Percentiles rank a stretch among this genome's conserved stretches.
These are phyloP conservation scores for Lophotriccus pileatus DNA, from an alignment of 2,797 vertebrate species.

Conservation along the genomic window DNA sequence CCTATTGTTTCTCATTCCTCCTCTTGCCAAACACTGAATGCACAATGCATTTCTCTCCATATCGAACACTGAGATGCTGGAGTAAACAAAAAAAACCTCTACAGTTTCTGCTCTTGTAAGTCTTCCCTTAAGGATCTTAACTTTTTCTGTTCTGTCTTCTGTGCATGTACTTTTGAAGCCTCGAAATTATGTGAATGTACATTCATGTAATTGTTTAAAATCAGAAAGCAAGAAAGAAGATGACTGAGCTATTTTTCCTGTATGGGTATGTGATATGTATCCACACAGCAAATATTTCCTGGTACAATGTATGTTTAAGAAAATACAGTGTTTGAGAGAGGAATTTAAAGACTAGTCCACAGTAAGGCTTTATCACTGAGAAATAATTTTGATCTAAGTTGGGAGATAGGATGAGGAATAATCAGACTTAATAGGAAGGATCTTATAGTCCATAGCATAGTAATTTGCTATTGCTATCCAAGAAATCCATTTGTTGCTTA, in stretches of 20 bases:
- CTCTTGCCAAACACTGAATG: neutral
- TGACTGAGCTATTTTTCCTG: neutral
- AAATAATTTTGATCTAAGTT: neutral
- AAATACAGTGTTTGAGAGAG: neutral
- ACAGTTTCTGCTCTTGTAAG: neutral
- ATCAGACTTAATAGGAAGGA: neutral
- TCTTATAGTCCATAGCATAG: neutral
- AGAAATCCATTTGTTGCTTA: neutral
- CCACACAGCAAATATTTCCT: neutral
- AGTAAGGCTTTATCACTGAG: neutral
- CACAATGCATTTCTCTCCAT: neutral
- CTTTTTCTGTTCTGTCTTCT: neutral
- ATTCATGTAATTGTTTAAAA: neutral
- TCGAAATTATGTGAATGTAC: neutral
- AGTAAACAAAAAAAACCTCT: neutral
- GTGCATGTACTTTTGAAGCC: neutral
- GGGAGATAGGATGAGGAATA: neutral
- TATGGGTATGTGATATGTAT: neutral
- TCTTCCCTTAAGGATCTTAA: neutral
- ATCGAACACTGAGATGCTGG: neutral
- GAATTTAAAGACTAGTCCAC: neutral
- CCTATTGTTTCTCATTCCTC: neutral
- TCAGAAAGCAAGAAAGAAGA: neutral
- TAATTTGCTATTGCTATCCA: neutral
- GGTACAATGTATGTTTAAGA: neutral